Evolutionary conservation across 2,888 invertebrate species (phyloP).

Genomic region (Drosophila fungiperda): DNA sequence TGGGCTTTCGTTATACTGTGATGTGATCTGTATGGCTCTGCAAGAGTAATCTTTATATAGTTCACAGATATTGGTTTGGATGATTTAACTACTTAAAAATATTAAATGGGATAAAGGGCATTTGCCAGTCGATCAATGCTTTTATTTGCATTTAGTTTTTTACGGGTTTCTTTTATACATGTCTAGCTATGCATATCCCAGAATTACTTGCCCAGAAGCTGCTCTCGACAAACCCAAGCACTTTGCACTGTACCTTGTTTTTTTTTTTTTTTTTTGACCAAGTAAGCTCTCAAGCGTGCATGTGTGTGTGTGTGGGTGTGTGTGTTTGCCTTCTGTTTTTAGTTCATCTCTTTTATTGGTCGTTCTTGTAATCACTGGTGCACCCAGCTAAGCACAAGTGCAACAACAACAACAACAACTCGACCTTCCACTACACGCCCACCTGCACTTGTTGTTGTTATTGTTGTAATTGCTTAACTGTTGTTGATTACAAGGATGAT

Average conservation of each 20-base stretch:
- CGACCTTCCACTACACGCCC: not conserved
- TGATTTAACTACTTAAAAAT: not conserved
- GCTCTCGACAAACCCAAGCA: slow-evolving; percentile 42
- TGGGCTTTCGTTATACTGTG: not conserved
- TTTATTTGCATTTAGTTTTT: not conserved
- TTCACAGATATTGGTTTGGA: not conserved
- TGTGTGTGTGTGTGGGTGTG: slow-evolving; percentile 11
- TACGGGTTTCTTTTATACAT: slow-evolving; percentile 3
- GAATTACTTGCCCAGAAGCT: slow-evolving; percentile 32
- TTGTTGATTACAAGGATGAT: slow-evolving; percentile 77
- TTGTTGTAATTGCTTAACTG: slow-evolving; percentile 64
- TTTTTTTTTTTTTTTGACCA: slow-evolving; percentile 19
- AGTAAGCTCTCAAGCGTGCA: slow-evolving; percentile 5
- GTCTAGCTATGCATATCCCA: slow-evolving; percentile 3
- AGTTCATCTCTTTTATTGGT: slow-evolving; percentile 74
- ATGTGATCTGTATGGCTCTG: not conserved
- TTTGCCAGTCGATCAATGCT: slow-evolving; percentile 8
- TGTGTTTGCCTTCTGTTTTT: slow-evolving; percentile 51
- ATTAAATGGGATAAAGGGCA: slow-evolving; percentile 3
- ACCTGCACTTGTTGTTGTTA: slow-evolving; percentile 14
- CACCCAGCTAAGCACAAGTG: slow-evolving; percentile 30
- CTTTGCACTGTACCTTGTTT: slow-evolving; percentile 62
- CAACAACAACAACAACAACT: slow-evolving; percentile 4
- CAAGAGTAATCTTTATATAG: not conserved
- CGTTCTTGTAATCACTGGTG: slow-evolving; percentile 71